phyloP scores from a whole-genome alignment of 2,888 invertebrate species.

The Meloe dianella region DNA sequence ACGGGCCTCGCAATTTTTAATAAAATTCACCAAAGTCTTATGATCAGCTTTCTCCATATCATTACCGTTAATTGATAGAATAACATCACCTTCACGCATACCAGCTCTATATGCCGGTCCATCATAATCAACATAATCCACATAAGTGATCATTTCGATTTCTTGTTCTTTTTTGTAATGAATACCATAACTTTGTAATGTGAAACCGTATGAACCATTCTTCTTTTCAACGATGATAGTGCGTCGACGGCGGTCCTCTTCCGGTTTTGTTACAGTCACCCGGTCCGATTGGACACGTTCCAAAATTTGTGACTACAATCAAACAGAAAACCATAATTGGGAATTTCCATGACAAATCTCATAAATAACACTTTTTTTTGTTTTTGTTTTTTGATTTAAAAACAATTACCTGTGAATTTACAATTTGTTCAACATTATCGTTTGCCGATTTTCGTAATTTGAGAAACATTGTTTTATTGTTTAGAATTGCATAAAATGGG shows the following conservation, averaged over 20 bases:
- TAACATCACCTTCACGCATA: slow-evolving; percentile 96
- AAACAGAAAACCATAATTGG: not conserved
- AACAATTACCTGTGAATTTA: not conserved
- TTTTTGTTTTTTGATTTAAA: not conserved
- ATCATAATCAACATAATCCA: slow-evolving; percentile 92
- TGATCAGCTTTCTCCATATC: slow-evolving; percentile 96
- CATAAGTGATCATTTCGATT: slow-evolving; percentile 96
- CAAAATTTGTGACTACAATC: slow-evolving; percentile 67
- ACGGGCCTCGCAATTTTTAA: slow-evolving; percentile 85
- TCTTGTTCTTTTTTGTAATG: slow-evolving; percentile 94
- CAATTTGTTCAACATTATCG: not conserved
- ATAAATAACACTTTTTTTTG: not conserved
- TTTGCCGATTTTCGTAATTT: not conserved
- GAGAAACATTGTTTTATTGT: not conserved
- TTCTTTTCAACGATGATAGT: slow-evolving; percentile 93
- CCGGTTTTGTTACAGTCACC: slow-evolving; percentile 72
- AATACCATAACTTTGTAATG: slow-evolving; percentile 96
- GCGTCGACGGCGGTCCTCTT: slow-evolving; percentile 85
- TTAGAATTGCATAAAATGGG: not conserved
- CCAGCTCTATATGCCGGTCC: slow-evolving; percentile 93
- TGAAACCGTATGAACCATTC: slow-evolving; percentile 92
- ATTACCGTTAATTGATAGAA: slow-evolving; percentile 93
- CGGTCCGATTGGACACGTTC: slow-evolving; percentile 77
- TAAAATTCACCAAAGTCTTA: slow-evolving; percentile 88
- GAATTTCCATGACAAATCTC: not conserved